Percentiles rank a stretch among this genome's conserved stretches.
Evolutionary conservation across 1,140 invertebrate genomes (phyloP).

Genomic region (Wiebesia pumilae): DNA sequence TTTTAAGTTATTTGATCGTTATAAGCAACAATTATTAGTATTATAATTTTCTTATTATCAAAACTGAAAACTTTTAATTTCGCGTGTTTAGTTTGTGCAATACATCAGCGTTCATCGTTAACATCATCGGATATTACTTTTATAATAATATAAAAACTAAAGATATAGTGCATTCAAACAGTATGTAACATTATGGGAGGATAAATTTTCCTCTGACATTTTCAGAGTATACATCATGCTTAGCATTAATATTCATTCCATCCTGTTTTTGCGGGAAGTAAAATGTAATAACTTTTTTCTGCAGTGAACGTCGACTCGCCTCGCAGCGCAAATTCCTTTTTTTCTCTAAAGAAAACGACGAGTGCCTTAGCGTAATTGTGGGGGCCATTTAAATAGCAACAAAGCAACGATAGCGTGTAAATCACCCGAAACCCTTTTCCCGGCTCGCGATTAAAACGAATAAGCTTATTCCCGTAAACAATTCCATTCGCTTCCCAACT

Average conservation of each 20-base stretch:
- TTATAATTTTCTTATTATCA: too few species aligned
- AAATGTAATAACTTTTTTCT: slow-evolving; percentile 4
- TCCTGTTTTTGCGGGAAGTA: neutral
- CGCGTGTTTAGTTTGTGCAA: too few species aligned
- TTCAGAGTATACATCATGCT: neutral
- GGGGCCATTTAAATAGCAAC: neutral
- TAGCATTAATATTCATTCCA: slow-evolving; percentile 3
- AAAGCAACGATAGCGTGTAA: neutral
- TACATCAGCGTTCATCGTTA: neutral
- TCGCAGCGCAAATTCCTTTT: neutral
- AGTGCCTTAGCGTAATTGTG: neutral
- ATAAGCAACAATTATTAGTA: neutral
- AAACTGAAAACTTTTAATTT: too few species aligned
- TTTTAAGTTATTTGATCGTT: neutral
- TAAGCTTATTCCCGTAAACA: neutral
- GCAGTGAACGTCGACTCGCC: neutral
- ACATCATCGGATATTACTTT: neutral
- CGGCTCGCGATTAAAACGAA: neutral
- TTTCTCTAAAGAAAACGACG: neutral
- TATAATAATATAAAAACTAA: neutral
- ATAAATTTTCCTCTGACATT: neutral
- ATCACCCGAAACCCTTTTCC: neutral
- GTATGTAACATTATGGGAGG: neutral
- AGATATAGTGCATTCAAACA: neutral
- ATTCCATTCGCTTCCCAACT: neutral